Evolutionary conservation across 2,888 invertebrate genomes (phyloP), one percentile per base, ranked within the genome.

Genomic region (Caenorhabditis doughertyi): DNA sequence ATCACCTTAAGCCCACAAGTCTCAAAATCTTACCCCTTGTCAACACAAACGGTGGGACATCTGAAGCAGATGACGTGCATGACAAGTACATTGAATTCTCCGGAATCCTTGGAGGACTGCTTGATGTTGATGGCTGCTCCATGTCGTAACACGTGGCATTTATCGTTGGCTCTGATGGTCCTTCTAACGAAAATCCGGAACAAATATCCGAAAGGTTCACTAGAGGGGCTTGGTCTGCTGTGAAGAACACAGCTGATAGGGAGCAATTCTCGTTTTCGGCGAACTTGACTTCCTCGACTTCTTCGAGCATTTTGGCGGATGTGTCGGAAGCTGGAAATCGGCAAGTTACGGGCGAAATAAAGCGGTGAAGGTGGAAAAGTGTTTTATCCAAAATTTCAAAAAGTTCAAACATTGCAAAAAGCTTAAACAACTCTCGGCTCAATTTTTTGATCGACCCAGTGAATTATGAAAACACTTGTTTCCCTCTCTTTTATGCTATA

Each of bases 151-250:
- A 39, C 9, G 47, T 18, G 8, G 25, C 5, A 39, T 35, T n/a
- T 3, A n/a, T 51, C 4, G 39, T 47, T 18, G 56, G 58, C 13
- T 44, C 56, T 11, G n/a, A 11, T 32, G 51, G 62, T 5, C 72
- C 70, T 70, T 90, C 89, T 9, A 89, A 47, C n/a, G 90, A 89
- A 42, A 96, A 96, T 71, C 96, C 95, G 92, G 96, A 96, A 96
- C 11, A 92, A 53, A 92, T 91, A 55, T 92, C 92, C 13, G 89
- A 88, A 51, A 92, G 79, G 56, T 88, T 85, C 11, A 91, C 92
- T 18, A 91, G 80, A 9, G 92, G 92, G 0, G 92, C 92, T 53
- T 85, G 80, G 67, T 89, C 89, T 16, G 84, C 73, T 18, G 83
- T 18, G 44, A 64, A 83, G 49, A 87, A 85, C 1, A 85, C 79